These are phyloP conservation scores for Drosophila teissieri DNA, from an alignment of 1,140 invertebrate species.

Conservation along the genomic window DNA sequence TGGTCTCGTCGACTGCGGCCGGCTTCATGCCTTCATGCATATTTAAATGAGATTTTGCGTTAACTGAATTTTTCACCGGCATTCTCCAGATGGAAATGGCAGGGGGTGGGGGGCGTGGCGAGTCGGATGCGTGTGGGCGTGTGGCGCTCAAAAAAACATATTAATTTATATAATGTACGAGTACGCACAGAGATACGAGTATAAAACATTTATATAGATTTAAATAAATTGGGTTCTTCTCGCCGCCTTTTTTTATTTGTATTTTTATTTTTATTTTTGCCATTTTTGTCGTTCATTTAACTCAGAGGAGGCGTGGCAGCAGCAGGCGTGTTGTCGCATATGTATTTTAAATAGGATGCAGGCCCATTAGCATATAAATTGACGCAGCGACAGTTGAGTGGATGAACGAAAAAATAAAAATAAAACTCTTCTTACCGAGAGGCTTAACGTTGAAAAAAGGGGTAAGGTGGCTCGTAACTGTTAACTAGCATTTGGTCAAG, in stretches of 20 bases:
- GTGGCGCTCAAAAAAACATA: conserved; percentile 49
- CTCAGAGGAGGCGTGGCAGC: conserved; percentile 8
- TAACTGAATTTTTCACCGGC: conserved; percentile 77
- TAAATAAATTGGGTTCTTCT: conserved; percentile 70
- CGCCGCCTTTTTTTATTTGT: background rate
- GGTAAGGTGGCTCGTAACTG: conserved; percentile 28
- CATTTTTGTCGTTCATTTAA: conserved; percentile 56
- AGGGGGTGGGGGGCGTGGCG: conserved; percentile 17
- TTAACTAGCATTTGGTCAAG: conserved; percentile 48
- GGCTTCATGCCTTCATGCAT: conserved; percentile 68
- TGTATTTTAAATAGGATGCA: conserved; percentile 75
- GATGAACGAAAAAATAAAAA: conserved; percentile 34
- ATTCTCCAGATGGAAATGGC: conserved; percentile 12
- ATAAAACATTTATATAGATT: conserved; percentile 68
- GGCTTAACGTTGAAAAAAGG: background rate
- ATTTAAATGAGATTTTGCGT: conserved; percentile 81
- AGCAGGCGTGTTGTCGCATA: conserved; percentile 59
- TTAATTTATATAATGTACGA: conserved; percentile 55
- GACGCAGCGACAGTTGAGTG: conserved; percentile 60
- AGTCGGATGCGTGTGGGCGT: conserved; percentile 25
- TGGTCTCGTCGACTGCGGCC: conserved; percentile 13
- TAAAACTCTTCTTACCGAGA: conserved; percentile 22
- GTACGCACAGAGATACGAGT: conserved; percentile 7
- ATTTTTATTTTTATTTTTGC: conserved; percentile 3
- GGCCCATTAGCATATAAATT: conserved; percentile 79